Percentiles rank a stretch among this genome's conserved stretches.
Evolutionary conservation across 2,888 invertebrate genomes (phyloP).

Genomic region (Eupithecia dodoneata): DNA sequence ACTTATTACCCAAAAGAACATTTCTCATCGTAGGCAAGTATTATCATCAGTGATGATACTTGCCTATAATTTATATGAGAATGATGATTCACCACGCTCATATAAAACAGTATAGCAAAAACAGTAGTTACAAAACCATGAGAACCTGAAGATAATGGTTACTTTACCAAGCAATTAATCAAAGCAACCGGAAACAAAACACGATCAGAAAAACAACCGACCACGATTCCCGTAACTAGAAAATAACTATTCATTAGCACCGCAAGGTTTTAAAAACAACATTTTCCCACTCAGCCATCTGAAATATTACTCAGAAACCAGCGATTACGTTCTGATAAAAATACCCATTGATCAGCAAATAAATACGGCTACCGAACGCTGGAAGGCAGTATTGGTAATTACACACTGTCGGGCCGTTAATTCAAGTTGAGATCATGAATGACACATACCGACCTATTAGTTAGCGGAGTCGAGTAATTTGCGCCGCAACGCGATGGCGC

Average conservation of each 20-base stretch:
- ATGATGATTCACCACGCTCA: neutral
- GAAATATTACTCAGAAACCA: conserved; percentile 40
- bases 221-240: conserved; percentile 29
- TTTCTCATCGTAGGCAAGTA: neutral
- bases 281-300: conserved; percentile 43
- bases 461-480: conserved; percentile 41
- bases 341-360: conserved; percentile 43
- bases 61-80: too few species aligned
- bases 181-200: conserved; percentile 38
- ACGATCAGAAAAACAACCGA: conserved; percentile 35
- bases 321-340: conserved; percentile 41
- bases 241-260: conserved; percentile 37
- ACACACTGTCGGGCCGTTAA: conserved; percentile 43
- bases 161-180: conserved; percentile 22
- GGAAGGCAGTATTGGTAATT: conserved; percentile 44
- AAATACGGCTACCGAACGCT: conserved; percentile 48
- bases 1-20: neutral
- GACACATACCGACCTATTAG: conserved; percentile 45
- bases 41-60: neutral
- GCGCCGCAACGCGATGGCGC: conserved; percentile 21
- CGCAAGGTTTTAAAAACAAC: conserved; percentile 34
- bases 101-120: neutral
- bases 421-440: conserved; percentile 44
- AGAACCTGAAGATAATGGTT: conserved; percentile 19
- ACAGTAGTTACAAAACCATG: conserved; percentile 4